These are phyloP conservation scores for Poecile atricapillus DNA, from an alignment of 2,113 vertebrate genomes.

Conservation along the genomic window DNA sequence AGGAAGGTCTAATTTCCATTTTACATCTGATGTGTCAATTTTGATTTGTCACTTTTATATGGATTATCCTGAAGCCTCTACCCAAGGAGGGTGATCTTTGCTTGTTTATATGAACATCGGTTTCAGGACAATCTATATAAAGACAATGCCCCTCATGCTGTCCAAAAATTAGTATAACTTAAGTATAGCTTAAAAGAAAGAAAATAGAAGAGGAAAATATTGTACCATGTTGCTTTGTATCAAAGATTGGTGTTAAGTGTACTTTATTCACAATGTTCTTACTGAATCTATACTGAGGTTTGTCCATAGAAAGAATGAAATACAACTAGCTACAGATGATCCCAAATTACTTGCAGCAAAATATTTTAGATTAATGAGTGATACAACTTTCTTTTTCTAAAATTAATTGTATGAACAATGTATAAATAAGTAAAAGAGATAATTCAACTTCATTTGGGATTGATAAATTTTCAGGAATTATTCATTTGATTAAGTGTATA, in stretches of 20 bases:
- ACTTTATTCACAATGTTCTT: neutral
- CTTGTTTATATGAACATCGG: neutral
- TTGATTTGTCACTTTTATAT: neutral
- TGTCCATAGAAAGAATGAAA: neutral
- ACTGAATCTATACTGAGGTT: neutral
- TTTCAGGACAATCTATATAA: neutral
- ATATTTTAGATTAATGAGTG: neutral
- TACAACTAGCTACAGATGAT: neutral
- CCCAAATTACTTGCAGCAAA: neutral
- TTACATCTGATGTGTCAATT: neutral
- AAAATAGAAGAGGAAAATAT: neutral
- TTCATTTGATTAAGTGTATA: neutral
- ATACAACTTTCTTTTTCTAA: neutral
- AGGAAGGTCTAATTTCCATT: neutral
- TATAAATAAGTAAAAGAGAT: neutral
- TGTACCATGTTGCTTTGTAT: neutral
- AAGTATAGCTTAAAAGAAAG: neutral
- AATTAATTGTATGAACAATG: neutral
- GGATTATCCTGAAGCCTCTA: neutral
- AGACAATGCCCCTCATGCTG: neutral
- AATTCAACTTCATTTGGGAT: neutral
- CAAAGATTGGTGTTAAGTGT: neutral
- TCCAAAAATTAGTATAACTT: neutral
- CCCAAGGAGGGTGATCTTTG: neutral
- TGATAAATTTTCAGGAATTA: neutral